Evolutionary conservation across 1,140 invertebrate species (phyloP).

Genomic region (Nebria ingens): DNA sequence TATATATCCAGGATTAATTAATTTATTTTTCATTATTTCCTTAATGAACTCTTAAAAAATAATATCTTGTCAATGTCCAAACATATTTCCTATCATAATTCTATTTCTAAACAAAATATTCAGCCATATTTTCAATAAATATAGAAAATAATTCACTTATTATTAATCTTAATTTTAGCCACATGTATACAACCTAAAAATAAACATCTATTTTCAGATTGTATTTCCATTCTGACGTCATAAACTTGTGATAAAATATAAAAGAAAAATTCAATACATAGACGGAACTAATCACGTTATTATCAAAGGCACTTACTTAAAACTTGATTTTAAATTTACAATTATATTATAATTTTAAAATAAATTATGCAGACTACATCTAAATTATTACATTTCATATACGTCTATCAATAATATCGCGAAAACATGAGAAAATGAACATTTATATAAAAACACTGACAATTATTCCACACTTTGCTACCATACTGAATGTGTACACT

Average conservation of each 20-base stretch:
- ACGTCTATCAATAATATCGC: background rate
- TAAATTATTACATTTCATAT: background rate
- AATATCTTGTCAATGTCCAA: background rate
- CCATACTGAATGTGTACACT: no score
- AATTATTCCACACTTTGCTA: no score
- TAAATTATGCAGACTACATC: background rate
- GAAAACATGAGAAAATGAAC: no score
- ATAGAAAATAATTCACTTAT: background rate
- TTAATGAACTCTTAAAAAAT: background rate
- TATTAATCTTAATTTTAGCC: background rate
- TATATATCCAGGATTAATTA: background rate
- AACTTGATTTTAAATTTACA: no score
- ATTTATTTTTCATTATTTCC: background rate
- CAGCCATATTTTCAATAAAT: background rate
- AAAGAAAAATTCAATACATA: no score
- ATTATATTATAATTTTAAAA: background rate
- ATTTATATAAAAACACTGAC: no score
- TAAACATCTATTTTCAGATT: background rate
- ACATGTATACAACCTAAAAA: background rate
- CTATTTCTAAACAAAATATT: background rate
- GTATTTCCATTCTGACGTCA: no score
- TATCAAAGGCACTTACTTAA: no score
- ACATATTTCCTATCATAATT: background rate
- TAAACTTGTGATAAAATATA: no score
- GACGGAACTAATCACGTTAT: no score